A percentile compares a stretch with the other conserved stretches of the same genome.
Evolutionary conservation across 2,113 vertebrate species (phyloP).

Genomic region (Ranitomeya variabilis): DNA sequence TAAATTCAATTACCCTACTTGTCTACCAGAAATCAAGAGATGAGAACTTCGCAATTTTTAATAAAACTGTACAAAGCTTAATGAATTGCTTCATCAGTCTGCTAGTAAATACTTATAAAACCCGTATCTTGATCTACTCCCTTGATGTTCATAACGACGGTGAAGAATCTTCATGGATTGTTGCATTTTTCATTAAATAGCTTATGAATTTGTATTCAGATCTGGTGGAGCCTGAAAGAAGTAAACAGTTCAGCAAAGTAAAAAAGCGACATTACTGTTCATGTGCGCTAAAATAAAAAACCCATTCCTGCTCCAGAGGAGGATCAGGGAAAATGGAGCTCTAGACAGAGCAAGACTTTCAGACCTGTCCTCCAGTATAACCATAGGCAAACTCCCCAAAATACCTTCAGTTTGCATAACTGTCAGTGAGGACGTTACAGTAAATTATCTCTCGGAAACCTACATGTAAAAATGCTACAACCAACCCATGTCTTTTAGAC

Average conservation of each 20-base stretch:
- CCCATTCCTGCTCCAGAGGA: neutral
- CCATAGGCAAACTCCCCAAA: neutral
- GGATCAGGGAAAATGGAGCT: neutral
- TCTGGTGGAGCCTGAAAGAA: constrained; percentile 1
- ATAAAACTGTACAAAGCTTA: constrained; percentile 8
- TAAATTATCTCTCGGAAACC: too few relatives aligned
- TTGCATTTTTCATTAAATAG: constrained; percentile 24
- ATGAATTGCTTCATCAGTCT: constrained; percentile 16
- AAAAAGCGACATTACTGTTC: neutral
- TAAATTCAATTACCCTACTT: constrained; percentile 18
- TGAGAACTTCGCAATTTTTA: neutral
- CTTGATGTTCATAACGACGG: constrained; percentile 17
- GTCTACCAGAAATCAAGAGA: neutral
- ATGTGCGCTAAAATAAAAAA: neutral
- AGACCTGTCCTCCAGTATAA: neutral
- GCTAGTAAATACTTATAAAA: constrained; percentile 9
- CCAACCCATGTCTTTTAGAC: too few relatives aligned
- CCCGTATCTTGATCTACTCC: constrained; percentile 1
- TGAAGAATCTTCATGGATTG: constrained; percentile 18
- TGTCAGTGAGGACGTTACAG: too few relatives aligned
- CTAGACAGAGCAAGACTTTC: neutral
- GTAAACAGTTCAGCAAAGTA: neutral
- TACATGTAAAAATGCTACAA: too few relatives aligned
- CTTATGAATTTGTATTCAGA: neutral
- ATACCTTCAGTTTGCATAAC: too few relatives aligned